Percentiles rank a stretch among this genome's conserved stretches.
phyloP scores from a whole-genome alignment of 2,888 invertebrate species.

The Piscicola geometra region DNA sequence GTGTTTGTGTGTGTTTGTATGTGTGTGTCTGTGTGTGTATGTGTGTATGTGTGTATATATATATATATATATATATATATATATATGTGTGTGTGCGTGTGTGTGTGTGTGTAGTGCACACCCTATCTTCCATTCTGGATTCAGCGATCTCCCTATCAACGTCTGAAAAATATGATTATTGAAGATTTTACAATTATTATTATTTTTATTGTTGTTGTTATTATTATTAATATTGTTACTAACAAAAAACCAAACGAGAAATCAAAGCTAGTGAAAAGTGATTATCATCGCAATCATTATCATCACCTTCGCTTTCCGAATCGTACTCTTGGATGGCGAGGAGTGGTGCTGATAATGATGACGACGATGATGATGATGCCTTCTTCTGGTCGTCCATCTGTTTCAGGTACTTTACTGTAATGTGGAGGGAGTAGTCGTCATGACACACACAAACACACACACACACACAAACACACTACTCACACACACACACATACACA shows the following conservation, averaged over 20 bases:
- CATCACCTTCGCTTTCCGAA: background rate
- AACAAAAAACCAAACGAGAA: background rate
- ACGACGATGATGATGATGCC: background rate
- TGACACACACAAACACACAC: background rate
- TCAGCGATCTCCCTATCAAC: background rate
- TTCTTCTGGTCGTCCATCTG: slow-evolving; percentile 13
- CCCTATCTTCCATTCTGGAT: background rate
- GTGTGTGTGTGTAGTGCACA: background rate
- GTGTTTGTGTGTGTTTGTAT: too few species aligned
- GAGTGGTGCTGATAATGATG: background rate
- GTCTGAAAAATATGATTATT: too few species aligned
- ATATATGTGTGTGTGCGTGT: too few species aligned
- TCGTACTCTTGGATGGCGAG: background rate
- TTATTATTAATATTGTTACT: too few species aligned
- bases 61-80: background rate
- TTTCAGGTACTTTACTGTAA: background rate
- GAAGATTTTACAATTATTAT: background rate
- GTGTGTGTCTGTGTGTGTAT: too few species aligned
- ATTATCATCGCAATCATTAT: background rate
- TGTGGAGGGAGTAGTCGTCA: background rate
- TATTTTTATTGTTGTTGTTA: background rate
- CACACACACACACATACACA: background rate
- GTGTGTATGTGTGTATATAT: too few species aligned
- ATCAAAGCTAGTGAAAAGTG: background rate
- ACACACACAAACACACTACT: background rate